Percentiles rank a stretch among this genome's conserved stretches.
Conservation (phyloP, 2,113 vertebrate species). For the Athene noctua region DNA sequence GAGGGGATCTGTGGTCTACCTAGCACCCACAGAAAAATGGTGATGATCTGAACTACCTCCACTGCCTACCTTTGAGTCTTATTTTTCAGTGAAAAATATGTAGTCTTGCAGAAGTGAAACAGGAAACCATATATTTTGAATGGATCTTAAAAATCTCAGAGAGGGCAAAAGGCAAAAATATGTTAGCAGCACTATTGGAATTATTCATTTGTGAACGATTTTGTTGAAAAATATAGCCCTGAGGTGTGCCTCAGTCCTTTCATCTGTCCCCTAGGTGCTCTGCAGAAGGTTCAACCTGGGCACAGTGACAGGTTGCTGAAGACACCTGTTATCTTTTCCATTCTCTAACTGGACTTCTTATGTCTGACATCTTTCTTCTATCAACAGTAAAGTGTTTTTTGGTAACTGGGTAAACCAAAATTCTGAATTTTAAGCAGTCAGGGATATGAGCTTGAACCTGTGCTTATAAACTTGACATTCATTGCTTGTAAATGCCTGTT, state of each 20-base stretch:
- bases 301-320: not conserved
- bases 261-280: not conserved
- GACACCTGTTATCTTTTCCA: not conserved
- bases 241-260: not conserved
- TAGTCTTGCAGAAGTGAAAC: not conserved
- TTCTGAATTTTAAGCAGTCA: not conserved
- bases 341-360: not conserved
- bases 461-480: not conserved
- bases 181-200: not conserved
- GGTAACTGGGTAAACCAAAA: not conserved
- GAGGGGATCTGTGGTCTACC: not conserved
- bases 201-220: not conserved
- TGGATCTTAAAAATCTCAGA: not conserved
- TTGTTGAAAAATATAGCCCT: not conserved
- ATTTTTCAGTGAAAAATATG: not conserved
- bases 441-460: not conserved
- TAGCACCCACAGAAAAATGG: not conserved
- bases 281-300: not conserved
- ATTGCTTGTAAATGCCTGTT: not conserved
- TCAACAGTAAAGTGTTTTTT: not conserved
- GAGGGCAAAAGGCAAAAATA: not conserved
- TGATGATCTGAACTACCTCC: not conserved
- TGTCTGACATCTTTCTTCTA: not conserved
- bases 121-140: not conserved
- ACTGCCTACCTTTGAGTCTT: not conserved